Base-by-base conservation (phyloP, 2,797 vertebrate species). In the Brachyrhaphis roseni region DNA sequence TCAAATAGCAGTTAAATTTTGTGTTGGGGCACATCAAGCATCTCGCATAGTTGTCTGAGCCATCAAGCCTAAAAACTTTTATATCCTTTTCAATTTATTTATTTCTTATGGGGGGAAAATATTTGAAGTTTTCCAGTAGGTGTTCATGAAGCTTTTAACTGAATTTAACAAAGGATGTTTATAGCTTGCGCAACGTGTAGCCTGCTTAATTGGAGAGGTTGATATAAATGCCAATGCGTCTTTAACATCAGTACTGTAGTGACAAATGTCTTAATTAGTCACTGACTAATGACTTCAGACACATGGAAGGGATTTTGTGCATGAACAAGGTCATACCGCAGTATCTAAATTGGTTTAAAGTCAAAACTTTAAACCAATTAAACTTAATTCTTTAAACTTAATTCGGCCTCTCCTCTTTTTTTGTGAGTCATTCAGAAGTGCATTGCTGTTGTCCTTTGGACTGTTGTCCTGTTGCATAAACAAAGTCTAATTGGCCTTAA, bases 91-190 rank as follows among this genome's bases (percentile, higher is more conserved):
- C 26, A 16, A n/a, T 71, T 28, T 71, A 0, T 71, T n/a, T 28
- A 0, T 71, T 46, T 45, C 26, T n/a, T 45, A 16, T 28, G 5
- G 13, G 28, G 13, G 15, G 68, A 5, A 0, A 0, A 0, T 28
- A 23, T n/a, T 71, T 1, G 16, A 16, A 70, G 41, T 36, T 36
- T n/a, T 70, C 11, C n/a, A 28, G 41, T 18, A 71, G 68, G 20
- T 68, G 36, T 5, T 20, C 11, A 68, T 70, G 26, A 70, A 45
- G 23, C 8, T 13, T 39, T 68, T 23, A 68, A 41, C 36, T 26
- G 18, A 23, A 20, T 43, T 68, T 68, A 41, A 26, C 36, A 26
- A 39, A 36, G 66, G 10, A 23, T 23, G 10, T 68, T 26, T 43
- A 43, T 41, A 68, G 39, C 20, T 68, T 41, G 20, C 11, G 41